phyloP scores from a whole-genome alignment of 2,888 invertebrate genomes.

The Drosophila testacea region DNA sequence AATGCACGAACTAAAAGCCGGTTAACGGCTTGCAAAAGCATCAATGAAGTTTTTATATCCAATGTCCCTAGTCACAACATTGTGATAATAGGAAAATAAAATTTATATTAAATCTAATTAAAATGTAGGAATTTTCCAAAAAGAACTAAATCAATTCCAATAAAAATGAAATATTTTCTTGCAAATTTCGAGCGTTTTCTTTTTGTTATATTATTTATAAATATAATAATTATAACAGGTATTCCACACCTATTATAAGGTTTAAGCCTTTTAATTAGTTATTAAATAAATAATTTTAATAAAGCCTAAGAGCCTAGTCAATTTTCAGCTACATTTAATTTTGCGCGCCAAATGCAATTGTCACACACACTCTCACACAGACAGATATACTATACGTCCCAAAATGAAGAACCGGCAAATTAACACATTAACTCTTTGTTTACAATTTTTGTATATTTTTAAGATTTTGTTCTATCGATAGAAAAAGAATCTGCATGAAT shows the following conservation, averaged over 20 bases:
- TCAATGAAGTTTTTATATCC: slow-evolving; percentile 68
- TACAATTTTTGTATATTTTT: slow-evolving; percentile 9
- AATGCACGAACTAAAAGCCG: slow-evolving; percentile 82
- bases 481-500: no score
- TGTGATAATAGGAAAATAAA: slow-evolving; percentile 6
- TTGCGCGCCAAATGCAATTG: slow-evolving; percentile 57
- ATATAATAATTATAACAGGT: no score
- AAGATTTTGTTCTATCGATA: neutral
- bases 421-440: slow-evolving; percentile 36
- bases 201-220: no score
- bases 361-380: slow-evolving; percentile 20
- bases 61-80: neutral
- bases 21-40: slow-evolving; percentile 60
- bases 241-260: no score
- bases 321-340: slow-evolving; percentile 16
- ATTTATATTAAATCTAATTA: no score
- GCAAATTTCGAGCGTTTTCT: no score
- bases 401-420: slow-evolving; percentile 36
- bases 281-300: neutral
- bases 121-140: no score
- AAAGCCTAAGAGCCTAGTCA: slow-evolving; percentile 17
- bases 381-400: slow-evolving; percentile 6
- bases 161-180: no score
- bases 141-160: no score
- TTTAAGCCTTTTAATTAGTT: neutral